Percentiles rank a stretch among this genome's conserved stretches.
Conservation (phyloP, 37 sponge, comb jelly and placozoan genomes). For the Diacarnus erythraeanus region DNA sequence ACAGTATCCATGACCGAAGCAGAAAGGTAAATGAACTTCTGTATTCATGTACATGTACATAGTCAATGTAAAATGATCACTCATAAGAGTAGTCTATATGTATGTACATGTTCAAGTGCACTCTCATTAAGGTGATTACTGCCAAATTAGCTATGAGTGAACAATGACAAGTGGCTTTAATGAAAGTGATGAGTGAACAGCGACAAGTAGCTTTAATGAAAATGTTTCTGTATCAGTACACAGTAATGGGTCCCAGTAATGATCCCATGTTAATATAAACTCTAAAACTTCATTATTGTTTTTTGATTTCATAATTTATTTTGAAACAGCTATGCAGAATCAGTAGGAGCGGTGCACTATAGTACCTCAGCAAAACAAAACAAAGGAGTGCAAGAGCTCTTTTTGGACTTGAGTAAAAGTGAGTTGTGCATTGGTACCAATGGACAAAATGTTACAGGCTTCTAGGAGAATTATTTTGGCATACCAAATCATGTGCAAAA, state of each 20-base stretch:
- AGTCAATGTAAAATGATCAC: neutral
- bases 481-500: neutral
- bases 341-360: conserved; percentile 89
- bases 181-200: neutral
- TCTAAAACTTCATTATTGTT: neutral
- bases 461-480: neutral
- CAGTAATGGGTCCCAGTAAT: neutral
- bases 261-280: neutral
- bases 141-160: neutral
- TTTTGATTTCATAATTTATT: no score
- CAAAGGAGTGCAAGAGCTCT: conserved; percentile 93
- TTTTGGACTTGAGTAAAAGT: conserved; percentile 93
- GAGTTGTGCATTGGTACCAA: no score
- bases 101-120: neutral
- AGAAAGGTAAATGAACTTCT: conserved; percentile 87
- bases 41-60: conserved; percentile 10
- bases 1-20: conserved; percentile 68
- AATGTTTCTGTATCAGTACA: neutral
- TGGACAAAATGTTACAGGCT: neutral
- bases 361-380: conserved; percentile 95
- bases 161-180: no score
- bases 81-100: no score
- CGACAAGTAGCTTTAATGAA: neutral
- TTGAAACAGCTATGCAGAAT: conserved; percentile 74
- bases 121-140: neutral